Percentiles rank a stretch among this genome's conserved stretches.
Conservation (phyloP, 2,888 invertebrate species). For the Tachina lurida region DNA sequence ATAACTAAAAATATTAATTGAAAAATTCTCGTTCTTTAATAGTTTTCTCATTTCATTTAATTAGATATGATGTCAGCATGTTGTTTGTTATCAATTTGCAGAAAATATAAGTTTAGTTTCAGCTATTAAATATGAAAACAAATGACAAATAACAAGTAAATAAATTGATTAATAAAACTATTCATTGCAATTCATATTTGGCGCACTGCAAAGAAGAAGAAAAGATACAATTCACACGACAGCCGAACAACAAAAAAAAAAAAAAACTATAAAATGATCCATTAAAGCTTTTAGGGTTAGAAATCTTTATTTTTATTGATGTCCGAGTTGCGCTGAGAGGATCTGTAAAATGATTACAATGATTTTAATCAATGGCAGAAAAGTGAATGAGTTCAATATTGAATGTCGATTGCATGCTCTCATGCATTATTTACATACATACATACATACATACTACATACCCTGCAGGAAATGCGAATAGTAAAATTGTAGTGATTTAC, state of each 20-base stretch:
- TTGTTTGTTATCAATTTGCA: constrained; percentile 18
- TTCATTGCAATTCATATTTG: constrained; percentile 38
- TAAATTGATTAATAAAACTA: constrained; percentile 58
- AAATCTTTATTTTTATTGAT: constrained; percentile 49
- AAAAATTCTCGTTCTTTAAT: constrained; percentile 18
- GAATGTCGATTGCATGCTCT: constrained; percentile 26
- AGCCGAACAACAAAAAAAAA: not conserved
- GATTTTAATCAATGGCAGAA: constrained; percentile 36
- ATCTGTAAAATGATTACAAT: not conserved
- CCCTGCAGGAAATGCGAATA: too few relatives aligned
- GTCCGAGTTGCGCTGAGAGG: constrained; percentile 9
- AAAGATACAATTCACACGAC: not conserved
- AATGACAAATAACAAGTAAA: constrained; percentile 31
- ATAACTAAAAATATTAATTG: not conserved
- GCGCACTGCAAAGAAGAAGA: constrained; percentile 22
- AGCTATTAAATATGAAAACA: not conserved
- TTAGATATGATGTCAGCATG: constrained; percentile 62
- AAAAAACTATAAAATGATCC: constrained; percentile 23
- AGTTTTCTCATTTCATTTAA: constrained; percentile 49
- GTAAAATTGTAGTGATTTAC: too few relatives aligned
- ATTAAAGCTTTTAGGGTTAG: not conserved
- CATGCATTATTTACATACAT: constrained; percentile 31
- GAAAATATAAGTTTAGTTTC: constrained; percentile 33
- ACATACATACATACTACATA: too few relatives aligned
- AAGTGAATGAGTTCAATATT: constrained; percentile 46